Base-by-base conservation (phyloP, 2,888 invertebrate genomes). In the Dendrolimus houi region DNA sequence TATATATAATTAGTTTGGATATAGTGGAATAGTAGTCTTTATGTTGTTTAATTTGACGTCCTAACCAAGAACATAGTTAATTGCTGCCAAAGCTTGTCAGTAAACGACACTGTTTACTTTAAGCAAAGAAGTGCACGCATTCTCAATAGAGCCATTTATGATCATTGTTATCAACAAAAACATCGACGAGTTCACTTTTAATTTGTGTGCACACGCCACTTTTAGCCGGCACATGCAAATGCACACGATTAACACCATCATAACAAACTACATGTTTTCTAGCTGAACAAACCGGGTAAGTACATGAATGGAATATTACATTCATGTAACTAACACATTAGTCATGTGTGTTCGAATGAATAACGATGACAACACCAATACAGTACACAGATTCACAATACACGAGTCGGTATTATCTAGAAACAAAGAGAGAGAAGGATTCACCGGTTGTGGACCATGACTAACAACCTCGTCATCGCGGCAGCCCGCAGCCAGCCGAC, bases 251-350 rank as follows among this genome's bases (percentile, higher is more conserved):
- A 74, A 59, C 74, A 65, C 60, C 57, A 61, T 67, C 59, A 60
- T 68, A 64, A 60, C 70, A 70, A 75, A 65, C 56, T 60, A 62
- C 64, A 69, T 59, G 54, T 57, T 59, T 47, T 63, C 60, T 66
- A 68, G 65, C 64, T 69, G 68, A 70, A 70, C 69, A 70, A 71
- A 70, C 64, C 60, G 54, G 56, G 58, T 56, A 60, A 57, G 62
- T 62, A 67, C 66, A 73, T 77, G 76, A 85, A 81, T 79, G 80
- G 75, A 79, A 73, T 71, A 75, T 78, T 75, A 75, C 78, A 79
- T 64, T 41, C 14, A 55, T 52, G 17, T n/a, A 55, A 54, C 54
- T n/a, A 55, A 54, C 54, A 56, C 53, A 60, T 64, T 64, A 64
- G 62, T 62, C 64, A 66, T 55, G 54, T 56, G 12, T 41, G 54